phyloP scores from a whole-genome alignment of 2,888 invertebrate genomes.

The Melanotus villosus region DNA sequence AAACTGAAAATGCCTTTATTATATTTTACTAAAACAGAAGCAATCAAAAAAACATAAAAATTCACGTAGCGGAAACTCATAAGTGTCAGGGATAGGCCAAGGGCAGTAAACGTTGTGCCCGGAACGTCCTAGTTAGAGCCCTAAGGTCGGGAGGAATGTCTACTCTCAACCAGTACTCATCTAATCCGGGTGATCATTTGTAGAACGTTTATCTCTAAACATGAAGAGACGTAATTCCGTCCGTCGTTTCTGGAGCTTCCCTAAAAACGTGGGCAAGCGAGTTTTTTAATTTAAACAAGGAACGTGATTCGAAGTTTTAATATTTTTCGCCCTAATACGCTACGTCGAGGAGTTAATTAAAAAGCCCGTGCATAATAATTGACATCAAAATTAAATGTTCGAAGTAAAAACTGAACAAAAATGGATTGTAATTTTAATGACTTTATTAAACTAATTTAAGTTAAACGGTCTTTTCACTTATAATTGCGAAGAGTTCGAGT shows the following conservation, averaged over 20 bases:
- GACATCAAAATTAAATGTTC: not conserved
- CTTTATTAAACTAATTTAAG: constrained; percentile 5
- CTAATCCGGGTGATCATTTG: not conserved
- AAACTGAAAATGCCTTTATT: too few relatives aligned
- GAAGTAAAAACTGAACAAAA: not conserved
- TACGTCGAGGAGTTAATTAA: not conserved
- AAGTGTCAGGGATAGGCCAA: not conserved
- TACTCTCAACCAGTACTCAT: not conserved
- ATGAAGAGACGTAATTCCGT: not conserved
- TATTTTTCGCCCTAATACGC: not conserved
- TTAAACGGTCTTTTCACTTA: not conserved
- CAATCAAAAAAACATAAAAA: not conserved
- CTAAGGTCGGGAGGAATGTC: not conserved
- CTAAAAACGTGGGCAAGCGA: not conserved
- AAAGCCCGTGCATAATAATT: not conserved
- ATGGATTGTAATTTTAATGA: not conserved
- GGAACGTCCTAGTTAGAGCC: not conserved
- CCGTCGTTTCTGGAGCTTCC: not conserved
- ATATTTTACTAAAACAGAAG: too few relatives aligned
- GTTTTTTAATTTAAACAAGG: not conserved
- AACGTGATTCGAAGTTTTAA: not conserved
- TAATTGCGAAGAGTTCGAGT: constrained; percentile 1
- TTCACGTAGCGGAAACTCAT: not conserved
- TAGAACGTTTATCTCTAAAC: not conserved
- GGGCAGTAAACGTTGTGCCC: not conserved